A percentile compares a stretch with the other conserved stretches of the same genome.
phyloP scores from a whole-genome alignment of 2,888 invertebrate species.

The Andrena fulva region DNA sequence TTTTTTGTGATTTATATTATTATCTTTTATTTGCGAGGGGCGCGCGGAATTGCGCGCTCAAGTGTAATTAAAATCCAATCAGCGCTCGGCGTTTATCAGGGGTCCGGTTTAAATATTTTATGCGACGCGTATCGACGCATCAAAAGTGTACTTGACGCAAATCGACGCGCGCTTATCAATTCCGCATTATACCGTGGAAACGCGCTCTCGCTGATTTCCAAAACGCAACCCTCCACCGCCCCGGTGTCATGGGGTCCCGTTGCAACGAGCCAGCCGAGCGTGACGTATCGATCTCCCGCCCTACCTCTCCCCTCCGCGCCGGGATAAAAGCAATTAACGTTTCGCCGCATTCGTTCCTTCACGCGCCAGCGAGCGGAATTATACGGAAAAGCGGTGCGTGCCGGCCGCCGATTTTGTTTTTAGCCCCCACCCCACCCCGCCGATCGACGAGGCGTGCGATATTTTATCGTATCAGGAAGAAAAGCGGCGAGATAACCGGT shows the following conservation, averaged over 20 bases:
- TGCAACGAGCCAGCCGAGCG: constrained; percentile 6
- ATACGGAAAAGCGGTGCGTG: constrained; percentile 32
- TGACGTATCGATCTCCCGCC: constrained; percentile 49
- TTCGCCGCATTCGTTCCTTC: constrained; percentile 57
- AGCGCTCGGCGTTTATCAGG: constrained; percentile 60
- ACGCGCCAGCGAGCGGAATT: constrained; percentile 44
- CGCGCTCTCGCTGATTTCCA: constrained; percentile 32
- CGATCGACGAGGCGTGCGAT: constrained; percentile 30
- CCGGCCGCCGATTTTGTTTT: constrained; percentile 26
- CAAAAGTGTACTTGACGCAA: constrained; percentile 60
- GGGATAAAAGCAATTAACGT: constrained; percentile 63
- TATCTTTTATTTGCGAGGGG: constrained; percentile 36
- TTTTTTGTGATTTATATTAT: no score
- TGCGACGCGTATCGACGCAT: constrained; percentile 50
- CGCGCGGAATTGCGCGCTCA: constrained; percentile 46
- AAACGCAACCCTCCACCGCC: background rate
- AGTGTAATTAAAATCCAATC: constrained; percentile 63
- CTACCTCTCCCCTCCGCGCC: no score
- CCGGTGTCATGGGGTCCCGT: constrained; percentile 6
- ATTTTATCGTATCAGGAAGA: constrained; percentile 59
- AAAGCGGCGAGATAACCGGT: constrained; percentile 57
- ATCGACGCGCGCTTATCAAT: constrained; percentile 57
- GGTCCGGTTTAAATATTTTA: constrained; percentile 56
- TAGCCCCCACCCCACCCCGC: background rate
- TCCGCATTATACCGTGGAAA: constrained; percentile 44